Base-by-base conservation (phyloP, 1,140 invertebrate genomes). In the Lethocerus indicus region DNA sequence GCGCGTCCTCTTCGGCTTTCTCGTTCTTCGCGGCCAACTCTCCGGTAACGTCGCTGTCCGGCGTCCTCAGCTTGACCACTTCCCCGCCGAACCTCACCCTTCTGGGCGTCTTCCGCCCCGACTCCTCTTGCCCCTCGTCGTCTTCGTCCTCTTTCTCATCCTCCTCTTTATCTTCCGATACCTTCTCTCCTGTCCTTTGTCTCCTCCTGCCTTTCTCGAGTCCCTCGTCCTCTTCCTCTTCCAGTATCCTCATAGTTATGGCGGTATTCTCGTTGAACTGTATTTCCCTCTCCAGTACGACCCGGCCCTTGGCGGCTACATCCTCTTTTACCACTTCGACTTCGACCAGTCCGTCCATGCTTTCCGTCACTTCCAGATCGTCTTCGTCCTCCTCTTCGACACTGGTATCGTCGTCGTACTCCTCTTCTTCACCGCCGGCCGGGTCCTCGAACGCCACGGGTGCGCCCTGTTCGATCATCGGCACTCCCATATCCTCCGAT, bases 31-130 rank as follows among this genome's bases (percentile, higher is more conserved):
- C 16, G 39, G 27, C n/a, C n/a, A n/a, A n/a, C 52, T 58, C 55
- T 9, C 47, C 45, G 3, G 55, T 74, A 13, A 61, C 67, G 56
- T 86, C 82, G 58, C 81, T 84, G 54, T 87, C 83, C 1, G 84
- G 84, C 13, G 83, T 87, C 43, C 83, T 68, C 58, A 87, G 70
- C 66, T 87, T 86, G 0, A 87, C 76, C 41, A 82, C 72, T 67
- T 86, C 84, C 7, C 84, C 84, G 1, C 84, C 84, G 58, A 87
- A 87, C 25, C 81, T 73, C 1, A 87, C 84, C 57, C 80, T 72
- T 47, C 67, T 62, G 3, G 55, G 55, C 0, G 57, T 57, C 44
- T 48, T 55, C 40, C 49, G 54, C n/a, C n/a, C n/a, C n/a, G n/a
- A n/a, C n/a, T n/a, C n/a, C n/a, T n/a, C n/a, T n/a, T n/a, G n/a